A percentile compares a stretch with the other conserved stretches of the same genome.
phyloP scores from a whole-genome alignment of 2,888 invertebrate genomes.

The Maniola hyperantus region DNA sequence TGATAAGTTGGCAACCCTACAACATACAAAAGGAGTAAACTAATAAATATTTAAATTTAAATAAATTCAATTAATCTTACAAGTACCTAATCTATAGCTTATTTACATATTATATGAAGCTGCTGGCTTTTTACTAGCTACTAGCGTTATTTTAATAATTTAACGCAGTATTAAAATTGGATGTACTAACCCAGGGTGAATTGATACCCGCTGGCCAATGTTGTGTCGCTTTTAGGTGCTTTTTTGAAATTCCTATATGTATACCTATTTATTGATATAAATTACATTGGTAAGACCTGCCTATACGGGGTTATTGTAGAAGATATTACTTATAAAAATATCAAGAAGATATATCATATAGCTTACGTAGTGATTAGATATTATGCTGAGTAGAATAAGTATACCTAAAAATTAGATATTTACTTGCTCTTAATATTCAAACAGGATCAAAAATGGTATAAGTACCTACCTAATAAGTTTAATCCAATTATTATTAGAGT shows the following conservation, averaged over 20 bases:
- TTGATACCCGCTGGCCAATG: not conserved
- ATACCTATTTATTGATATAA: not conserved
- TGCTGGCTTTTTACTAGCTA: not conserved
- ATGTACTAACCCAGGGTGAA: not conserved
- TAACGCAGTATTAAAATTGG: not conserved
- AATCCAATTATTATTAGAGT: too few relatives aligned
- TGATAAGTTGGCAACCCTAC: not conserved
- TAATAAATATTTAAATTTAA: not conserved
- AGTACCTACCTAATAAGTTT: too few relatives aligned
- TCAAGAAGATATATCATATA: too few relatives aligned
- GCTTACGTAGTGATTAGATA: not conserved
- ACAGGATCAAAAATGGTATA: too few relatives aligned
- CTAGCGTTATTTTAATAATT: not conserved
- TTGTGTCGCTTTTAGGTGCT: constrained; percentile 5
- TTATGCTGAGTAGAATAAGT: too few relatives aligned
- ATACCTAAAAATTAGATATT: too few relatives aligned
- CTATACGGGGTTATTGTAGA: too few relatives aligned
- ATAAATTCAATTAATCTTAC: not conserved
- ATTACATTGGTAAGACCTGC: too few relatives aligned
- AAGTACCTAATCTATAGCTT: not conserved
- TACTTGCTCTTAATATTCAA: too few relatives aligned
- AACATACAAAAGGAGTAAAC: not conserved
- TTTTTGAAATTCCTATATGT: not conserved
- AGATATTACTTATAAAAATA: too few relatives aligned
- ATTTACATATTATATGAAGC: not conserved